These are phyloP conservation scores for Turritopsis dohrnii DNA, from an alignment of 30 jellyfish, hydroid and myxozoan species.

Conservation along the genomic window DNA sequence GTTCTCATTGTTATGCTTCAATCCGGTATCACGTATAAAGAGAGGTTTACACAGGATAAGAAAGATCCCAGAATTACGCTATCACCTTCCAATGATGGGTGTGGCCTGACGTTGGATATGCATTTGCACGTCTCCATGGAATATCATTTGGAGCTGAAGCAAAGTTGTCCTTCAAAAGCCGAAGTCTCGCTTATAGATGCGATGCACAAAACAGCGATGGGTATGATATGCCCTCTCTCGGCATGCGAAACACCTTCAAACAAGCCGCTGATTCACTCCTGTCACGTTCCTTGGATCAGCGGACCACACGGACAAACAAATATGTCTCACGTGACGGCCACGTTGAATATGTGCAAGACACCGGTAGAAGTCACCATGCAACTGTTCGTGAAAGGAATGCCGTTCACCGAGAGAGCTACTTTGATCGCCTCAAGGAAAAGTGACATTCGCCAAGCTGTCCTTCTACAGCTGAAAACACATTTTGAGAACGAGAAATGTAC, in stretches of 20 bases:
- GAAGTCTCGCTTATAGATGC: not conserved
- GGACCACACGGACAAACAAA: constrained; percentile 3
- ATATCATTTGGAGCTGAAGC: not conserved
- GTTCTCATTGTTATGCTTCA: not conserved
- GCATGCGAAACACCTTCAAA: not conserved
- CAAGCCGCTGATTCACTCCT: not conserved
- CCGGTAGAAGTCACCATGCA: not conserved
- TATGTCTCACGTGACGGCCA: not conserved
- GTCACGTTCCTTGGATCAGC: constrained; percentile 10
- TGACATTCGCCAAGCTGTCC: not conserved
- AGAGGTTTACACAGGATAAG: constrained; percentile 14
- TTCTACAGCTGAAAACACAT: not conserved
- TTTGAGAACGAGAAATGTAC: not conserved
- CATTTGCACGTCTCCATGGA: not conserved
- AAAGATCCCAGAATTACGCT: not conserved
- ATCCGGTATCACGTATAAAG: not conserved
- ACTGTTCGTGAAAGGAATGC: not conserved
- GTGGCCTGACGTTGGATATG: constrained; percentile 14
- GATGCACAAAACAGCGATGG: not conserved
- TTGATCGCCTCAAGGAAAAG: not conserved
- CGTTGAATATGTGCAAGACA: not conserved
- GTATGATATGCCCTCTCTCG: constrained; percentile 16
- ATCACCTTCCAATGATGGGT: not conserved
- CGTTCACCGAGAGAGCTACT: not conserved
- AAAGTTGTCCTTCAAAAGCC: not conserved